Evolutionary conservation across 2,888 invertebrate genomes (phyloP).

Genomic region (Zelleria hepariella): DNA sequence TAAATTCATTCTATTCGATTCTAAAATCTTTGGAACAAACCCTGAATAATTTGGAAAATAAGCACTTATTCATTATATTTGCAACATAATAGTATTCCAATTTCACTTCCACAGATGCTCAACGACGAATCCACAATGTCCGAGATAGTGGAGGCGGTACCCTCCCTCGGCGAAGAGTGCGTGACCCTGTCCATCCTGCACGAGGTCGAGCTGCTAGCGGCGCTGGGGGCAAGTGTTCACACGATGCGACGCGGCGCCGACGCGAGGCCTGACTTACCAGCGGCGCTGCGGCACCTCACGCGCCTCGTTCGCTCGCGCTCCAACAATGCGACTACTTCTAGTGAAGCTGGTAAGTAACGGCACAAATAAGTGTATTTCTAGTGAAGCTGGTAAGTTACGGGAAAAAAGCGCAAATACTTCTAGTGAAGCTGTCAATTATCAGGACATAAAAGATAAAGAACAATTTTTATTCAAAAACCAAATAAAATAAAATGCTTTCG

Average conservation of each 20-base stretch:
- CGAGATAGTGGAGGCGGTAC: conserved; percentile 79
- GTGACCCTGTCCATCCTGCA: conserved; percentile 81
- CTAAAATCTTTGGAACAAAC: too few species aligned
- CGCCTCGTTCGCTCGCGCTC: conserved; percentile 62
- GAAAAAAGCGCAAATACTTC: conserved; percentile 23
- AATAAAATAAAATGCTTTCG: too few species aligned
- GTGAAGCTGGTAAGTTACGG: conserved; percentile 49
- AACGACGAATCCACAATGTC: conserved; percentile 69
- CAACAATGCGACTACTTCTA: conserved; percentile 22
- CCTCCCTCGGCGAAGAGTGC: conserved; percentile 79
- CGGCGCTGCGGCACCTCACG: conserved; percentile 78
- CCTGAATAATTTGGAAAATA: too few species aligned
- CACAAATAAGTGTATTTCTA: conserved; percentile 23
- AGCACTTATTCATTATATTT: background rate
- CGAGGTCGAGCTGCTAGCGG: conserved; percentile 81
- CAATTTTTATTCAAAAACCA: too few species aligned
- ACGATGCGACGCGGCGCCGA: conserved; percentile 78
- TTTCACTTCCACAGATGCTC: conserved; percentile 37
- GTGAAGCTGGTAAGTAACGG: conserved; percentile 49
- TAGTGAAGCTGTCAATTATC: conserved; percentile 44
- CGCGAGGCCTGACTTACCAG: conserved; percentile 78
- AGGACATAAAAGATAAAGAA: too few species aligned
- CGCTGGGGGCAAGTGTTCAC: conserved; percentile 76
- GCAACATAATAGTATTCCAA: background rate
- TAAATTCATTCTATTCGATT: too few species aligned